Evolutionary conservation across 1,140 invertebrate species (phyloP).

Genomic region (Drepana arcuata): DNA sequence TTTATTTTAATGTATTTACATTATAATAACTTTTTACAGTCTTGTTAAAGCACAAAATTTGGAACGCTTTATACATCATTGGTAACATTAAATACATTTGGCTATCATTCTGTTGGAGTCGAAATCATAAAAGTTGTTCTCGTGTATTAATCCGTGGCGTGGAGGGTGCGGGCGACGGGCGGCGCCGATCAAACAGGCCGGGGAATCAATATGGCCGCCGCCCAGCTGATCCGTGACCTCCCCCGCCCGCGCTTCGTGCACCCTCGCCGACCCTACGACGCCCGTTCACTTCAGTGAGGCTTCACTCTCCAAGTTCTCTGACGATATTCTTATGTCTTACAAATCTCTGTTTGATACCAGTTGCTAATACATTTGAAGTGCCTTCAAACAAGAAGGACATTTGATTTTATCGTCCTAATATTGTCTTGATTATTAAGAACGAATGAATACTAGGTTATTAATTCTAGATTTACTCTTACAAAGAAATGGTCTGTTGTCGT

Average conservation of each 20-base stretch:
- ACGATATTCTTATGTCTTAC: too few species aligned
- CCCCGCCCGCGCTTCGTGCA: constrained; percentile 31
- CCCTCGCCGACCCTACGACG: constrained; percentile 19
- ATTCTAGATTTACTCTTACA: too few species aligned
- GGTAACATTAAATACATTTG: constrained; percentile 27
- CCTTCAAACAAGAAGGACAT: too few species aligned
- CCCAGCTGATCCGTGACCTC: constrained; percentile 69
- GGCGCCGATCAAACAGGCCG: constrained; percentile 66
- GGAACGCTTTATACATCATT: constrained; percentile 11
- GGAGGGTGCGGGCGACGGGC: constrained; percentile 29
- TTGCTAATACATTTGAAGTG: too few species aligned
- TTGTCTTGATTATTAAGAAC: too few species aligned
- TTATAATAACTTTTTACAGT: too few species aligned
- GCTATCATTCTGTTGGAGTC: constrained; percentile 51
- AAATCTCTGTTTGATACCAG: too few species aligned
- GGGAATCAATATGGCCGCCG: constrained; percentile 68
- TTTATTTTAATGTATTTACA: too few species aligned
- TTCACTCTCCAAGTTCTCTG: constrained; percentile 35
- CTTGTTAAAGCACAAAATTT: too few species aligned
- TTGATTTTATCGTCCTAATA: too few species aligned
- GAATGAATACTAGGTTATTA: too few species aligned
- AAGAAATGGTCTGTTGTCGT: too few species aligned
- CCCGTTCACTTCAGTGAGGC: constrained; percentile 46
- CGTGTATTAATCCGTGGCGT: constrained; percentile 57
- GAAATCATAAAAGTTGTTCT: constrained; percentile 70